A percentile compares a stretch with the other conserved stretches of the same genome.
These are phyloP conservation scores for Aptenodytes patagonicus DNA, from an alignment of 2,113 vertebrate species.

Conservation along the genomic window DNA sequence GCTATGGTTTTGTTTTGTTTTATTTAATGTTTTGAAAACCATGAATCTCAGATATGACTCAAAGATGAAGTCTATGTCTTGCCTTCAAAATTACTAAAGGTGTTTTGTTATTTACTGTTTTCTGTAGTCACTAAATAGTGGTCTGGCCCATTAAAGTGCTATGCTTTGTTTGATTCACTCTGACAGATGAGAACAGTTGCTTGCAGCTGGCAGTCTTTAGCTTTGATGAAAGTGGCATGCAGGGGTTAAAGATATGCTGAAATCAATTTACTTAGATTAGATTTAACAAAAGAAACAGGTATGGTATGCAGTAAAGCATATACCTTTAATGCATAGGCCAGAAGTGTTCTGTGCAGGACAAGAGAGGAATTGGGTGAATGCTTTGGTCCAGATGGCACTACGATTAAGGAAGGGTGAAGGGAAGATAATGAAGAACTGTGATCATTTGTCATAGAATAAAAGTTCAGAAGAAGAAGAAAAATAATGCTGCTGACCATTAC, in stretches of 20 bases:
- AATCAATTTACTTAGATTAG: not conserved
- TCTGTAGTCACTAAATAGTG: not conserved
- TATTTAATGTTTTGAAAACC: not conserved
- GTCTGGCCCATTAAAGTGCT: not conserved
- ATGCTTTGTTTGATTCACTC: not conserved
- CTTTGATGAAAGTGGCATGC: not conserved
- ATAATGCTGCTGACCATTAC: not conserved
- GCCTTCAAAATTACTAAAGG: not conserved
- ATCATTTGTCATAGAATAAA: not conserved
- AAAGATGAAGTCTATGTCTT: not conserved
- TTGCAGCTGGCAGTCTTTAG: not conserved
- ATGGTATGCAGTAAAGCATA: not conserved
- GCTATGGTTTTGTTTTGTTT: not conserved
- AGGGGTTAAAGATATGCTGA: not conserved
- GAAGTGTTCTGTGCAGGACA: not conserved
- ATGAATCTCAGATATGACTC: not conserved
- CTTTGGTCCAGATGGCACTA: not conserved
- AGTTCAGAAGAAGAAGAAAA: not conserved
- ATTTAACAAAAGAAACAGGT: not conserved
- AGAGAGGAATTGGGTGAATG: not conserved
- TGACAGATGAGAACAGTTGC: not conserved
- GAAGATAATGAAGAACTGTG: not conserved
- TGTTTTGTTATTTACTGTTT: not conserved
- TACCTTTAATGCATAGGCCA: not conserved
- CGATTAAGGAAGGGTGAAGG: not conserved